A percentile compares a stretch with the other conserved stretches of the same genome.
These are phyloP conservation scores for Tortrix viridana DNA, from an alignment of 2,888 invertebrate genomes.

Conservation along the genomic window DNA sequence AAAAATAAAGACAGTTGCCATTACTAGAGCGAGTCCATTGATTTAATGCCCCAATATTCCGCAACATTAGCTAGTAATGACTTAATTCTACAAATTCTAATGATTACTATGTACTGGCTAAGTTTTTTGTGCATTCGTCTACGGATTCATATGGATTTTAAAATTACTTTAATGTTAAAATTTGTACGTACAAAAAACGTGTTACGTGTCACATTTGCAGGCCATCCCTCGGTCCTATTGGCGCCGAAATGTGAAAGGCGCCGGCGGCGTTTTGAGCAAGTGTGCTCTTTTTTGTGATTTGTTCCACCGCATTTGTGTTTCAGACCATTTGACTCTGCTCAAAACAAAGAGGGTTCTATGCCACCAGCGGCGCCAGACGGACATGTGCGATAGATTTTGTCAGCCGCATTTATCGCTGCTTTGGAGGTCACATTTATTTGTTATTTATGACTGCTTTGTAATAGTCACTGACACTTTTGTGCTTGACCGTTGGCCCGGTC, in stretches of 20 bases:
- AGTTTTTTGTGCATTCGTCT: slow-evolving; percentile 18
- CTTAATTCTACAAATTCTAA: slow-evolving; percentile 25
- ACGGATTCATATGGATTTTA: not conserved
- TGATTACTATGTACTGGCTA: slow-evolving; percentile 7
- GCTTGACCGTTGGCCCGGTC: not conserved
- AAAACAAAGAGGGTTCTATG: slow-evolving; percentile 59
- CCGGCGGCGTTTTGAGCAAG: slow-evolving; percentile 48
- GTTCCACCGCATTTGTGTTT: slow-evolving; percentile 47
- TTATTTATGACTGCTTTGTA: slow-evolving; percentile 29
- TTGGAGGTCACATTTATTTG: slow-evolving; percentile 55
- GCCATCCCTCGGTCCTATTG: slow-evolving; percentile 47
- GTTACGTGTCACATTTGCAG: slow-evolving; percentile 33
- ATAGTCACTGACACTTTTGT: slow-evolving; percentile 11
- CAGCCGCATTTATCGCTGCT: slow-evolving; percentile 55
- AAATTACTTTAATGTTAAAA: slow-evolving; percentile 27
- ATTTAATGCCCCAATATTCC: not conserved
- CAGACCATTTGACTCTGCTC: slow-evolving; percentile 50
- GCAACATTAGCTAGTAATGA: slow-evolving; percentile 18
- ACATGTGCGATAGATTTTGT: slow-evolving; percentile 53
- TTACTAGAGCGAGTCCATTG: not conserved
- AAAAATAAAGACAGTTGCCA: not conserved
- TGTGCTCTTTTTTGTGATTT: slow-evolving; percentile 43
- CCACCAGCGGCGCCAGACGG: slow-evolving; percentile 58
- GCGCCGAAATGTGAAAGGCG: slow-evolving; percentile 55
- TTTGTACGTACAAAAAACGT: slow-evolving; percentile 20